Conservation (phyloP, 2,797 vertebrate genomes). For the Arrhamphus sclerolepis region DNA sequence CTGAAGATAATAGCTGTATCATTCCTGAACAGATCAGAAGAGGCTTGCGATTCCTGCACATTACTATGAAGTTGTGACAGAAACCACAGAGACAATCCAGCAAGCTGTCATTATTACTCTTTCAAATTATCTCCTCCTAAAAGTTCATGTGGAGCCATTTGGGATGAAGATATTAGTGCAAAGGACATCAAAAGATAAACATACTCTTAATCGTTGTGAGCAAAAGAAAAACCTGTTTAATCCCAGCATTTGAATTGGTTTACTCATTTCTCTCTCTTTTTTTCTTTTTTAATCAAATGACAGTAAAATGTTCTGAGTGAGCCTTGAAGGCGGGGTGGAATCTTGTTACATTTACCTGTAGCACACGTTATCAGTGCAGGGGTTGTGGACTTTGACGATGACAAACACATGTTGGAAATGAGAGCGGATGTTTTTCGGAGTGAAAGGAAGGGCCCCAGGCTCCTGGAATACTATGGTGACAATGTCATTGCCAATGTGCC, state of each 20-base stretch:
- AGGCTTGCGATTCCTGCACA: conserved; percentile 43
- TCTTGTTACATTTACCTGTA: conserved; percentile 87
- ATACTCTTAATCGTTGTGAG: conserved; percentile 34
- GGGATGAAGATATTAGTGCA: conserved; percentile 50
- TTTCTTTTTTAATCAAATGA: conserved; percentile 3
- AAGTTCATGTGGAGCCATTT: conserved; percentile 56
- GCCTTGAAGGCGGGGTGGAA: conserved; percentile 16
- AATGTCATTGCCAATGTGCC: conserved; percentile 98
- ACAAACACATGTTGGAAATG: conserved; percentile 99
- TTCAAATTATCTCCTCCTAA: conserved; percentile 58
- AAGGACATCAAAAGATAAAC: conserved; percentile 58
- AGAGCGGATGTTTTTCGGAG: conserved; percentile 96
- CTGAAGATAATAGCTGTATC: conserved; percentile 76
- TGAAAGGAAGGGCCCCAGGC: conserved; percentile 96
- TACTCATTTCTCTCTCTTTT: not conserved
- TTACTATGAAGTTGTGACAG: conserved; percentile 62
- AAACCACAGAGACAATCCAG: conserved; percentile 59
- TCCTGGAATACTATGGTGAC: conserved; percentile 99
- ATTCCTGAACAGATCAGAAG: conserved; percentile 67
- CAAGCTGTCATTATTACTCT: conserved; percentile 65
- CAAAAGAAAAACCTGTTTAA: conserved; percentile 19
- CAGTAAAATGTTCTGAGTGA: conserved; percentile 11
- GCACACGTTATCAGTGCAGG: conserved; percentile 95
- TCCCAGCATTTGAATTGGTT: conserved; percentile 20
- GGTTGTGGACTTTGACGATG: conserved; percentile 96